Evolutionary conservation across 2,888 invertebrate species (phyloP), one percentile per base, ranked within the genome.

Genomic region (Eumerus sabulonum): DNA sequence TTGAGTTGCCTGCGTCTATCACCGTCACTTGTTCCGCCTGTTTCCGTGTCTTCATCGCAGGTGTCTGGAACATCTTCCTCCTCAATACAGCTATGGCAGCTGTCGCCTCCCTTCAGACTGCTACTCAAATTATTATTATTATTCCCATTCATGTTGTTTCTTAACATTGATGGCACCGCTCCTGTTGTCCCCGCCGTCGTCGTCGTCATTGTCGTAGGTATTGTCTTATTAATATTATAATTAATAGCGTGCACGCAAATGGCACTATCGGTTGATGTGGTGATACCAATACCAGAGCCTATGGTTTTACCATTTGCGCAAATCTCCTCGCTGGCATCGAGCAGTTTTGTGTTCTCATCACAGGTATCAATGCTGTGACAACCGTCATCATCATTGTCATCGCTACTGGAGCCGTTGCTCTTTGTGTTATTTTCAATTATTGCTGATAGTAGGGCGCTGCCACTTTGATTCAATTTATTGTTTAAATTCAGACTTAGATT

Each of bases 291-390:
- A 13, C 45, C 50, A 36, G 54, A 18, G 56, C 47, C 47, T 27
- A 62, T 12, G 38, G 35, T 53, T 66, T 73, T 66, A 16, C 63
- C 64, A 76, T 68, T 67, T 45, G 51, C 53, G 16, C 53, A 67
- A 17, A 68, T 77, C 60, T 68, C 64, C 36, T 68, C 59, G 47
- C 82, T 76, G 44, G 84, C 84, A 74, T 84, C 84, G 62, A 87
- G 62, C 51, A 87, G 82, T 66, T 83, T 84, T 74, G 87, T 86
- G 73, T 86, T 87, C 82, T 86, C 87, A 76, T 87, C 87, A 63
- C 85, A 85, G 60, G 71, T 82, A 54, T 81, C 66, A 76, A 72
- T 66, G 81, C 72, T 66, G 60, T 82, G 70, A 70, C 81, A 73
- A 73, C 73, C 76, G 77, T 72, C 82, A 83, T 77, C 73, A 83